Conservation (phyloP, 2,888 invertebrate genomes). For the Sarcophaga caerulescens region DNA sequence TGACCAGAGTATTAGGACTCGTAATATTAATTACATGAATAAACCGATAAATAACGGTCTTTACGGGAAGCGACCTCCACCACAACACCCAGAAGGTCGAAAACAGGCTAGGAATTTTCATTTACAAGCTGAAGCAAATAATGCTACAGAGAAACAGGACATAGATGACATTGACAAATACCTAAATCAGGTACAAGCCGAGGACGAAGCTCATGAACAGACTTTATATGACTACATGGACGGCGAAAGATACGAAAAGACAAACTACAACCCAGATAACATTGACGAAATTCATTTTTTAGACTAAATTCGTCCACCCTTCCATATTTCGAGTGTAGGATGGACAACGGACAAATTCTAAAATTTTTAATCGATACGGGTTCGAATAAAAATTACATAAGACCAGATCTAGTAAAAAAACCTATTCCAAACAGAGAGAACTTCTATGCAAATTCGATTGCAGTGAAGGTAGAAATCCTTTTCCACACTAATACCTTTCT, state of each 20-base stretch:
- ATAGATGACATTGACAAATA: neutral
- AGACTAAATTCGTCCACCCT: neutral
- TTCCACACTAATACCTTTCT: slow-evolving; percentile 12
- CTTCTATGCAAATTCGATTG: slow-evolving; percentile 30
- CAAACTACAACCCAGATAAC: no score
- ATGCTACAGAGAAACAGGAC: neutral
- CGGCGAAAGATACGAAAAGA: no score
- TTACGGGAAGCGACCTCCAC: no score
- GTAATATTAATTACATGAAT: no score
- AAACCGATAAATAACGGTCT: no score
- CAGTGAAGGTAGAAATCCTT: slow-evolving; percentile 3
- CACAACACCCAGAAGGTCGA: slow-evolving; percentile 5
- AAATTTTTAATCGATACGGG: no score
- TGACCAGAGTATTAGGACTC: neutral
- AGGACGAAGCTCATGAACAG: no score
- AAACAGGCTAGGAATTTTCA: slow-evolving; percentile 10
- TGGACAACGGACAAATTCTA: neutral
- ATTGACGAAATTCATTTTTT: no score
- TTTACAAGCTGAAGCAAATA: neutral
- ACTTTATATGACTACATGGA: no score
- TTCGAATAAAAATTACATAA: neutral
- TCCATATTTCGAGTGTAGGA: slow-evolving; percentile 13
- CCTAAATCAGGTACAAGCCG: neutral
- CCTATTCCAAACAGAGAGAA: slow-evolving; percentile 30
- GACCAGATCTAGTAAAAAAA: slow-evolving; percentile 7